These are phyloP conservation scores for Rhogogaster chlorosoma DNA, from an alignment of 2,888 invertebrate species.

Conservation along the genomic window DNA sequence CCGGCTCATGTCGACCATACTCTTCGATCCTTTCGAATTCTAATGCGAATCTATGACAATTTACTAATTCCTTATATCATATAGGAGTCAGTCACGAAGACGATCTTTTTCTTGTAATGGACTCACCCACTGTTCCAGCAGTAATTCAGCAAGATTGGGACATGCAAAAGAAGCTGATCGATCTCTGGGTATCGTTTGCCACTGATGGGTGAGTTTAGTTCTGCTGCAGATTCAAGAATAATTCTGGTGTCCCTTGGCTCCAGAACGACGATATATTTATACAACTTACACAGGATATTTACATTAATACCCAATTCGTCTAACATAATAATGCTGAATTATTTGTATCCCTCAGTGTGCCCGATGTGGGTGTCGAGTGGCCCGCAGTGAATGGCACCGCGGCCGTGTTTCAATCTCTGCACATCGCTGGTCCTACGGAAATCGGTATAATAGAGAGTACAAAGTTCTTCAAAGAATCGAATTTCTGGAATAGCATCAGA, in stretches of 20 bases:
- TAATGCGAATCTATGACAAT: neutral
- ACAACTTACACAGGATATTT: neutral
- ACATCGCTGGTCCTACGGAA: conserved; percentile 79
- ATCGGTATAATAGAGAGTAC: conserved; percentile 76
- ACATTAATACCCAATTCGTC: neutral
- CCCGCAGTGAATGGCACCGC: conserved; percentile 77
- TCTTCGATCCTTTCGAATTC: no score
- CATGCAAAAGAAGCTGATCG: no score
- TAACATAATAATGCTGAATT: neutral
- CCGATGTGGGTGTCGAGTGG: conserved; percentile 79
- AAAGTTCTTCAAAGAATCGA: conserved; percentile 79
- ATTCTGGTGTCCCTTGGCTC: no score
- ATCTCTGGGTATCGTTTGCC: no score
- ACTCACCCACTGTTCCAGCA: no score
- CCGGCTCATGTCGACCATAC: no score
- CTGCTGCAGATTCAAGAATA: no score
- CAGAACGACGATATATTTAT: conserved; percentile 77
- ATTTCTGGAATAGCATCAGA: conserved; percentile 83
- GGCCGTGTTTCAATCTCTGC: conserved; percentile 79
- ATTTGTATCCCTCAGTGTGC: conserved; percentile 72
- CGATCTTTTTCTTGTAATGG: conserved; percentile 81
- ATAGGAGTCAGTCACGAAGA: conserved; percentile 85
- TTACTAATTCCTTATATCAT: neutral
- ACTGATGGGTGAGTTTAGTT: no score
- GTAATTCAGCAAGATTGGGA: no score